Base-by-base conservation (phyloP, 2,797 vertebrate species). In the Lithobates pipiens region DNA sequence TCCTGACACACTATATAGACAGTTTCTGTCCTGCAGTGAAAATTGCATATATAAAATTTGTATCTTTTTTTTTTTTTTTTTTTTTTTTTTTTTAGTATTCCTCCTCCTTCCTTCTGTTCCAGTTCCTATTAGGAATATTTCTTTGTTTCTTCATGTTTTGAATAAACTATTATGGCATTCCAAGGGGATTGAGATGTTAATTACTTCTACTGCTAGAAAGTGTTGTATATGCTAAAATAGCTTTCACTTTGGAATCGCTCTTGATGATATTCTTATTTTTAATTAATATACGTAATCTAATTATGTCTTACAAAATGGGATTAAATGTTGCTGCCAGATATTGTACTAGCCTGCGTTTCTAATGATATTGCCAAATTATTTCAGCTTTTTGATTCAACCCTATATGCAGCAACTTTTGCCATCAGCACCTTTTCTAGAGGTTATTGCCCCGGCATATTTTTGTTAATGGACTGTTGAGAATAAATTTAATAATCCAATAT, bases 221-320 rank as follows among this genome's bases (percentile, higher is more conserved):
- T 61, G 54, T 61, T 61, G 21, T 61, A 61, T 61, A 2, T 61
- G 18, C 54, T 61, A 23, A 61, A 61, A 61, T 61, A 61, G 54
- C 69, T 11, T n/a, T 9, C 6, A n/a, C 29, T 42, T 65, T 63
- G 10, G 16, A n/a, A 36, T 36, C 29, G 25, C 50, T 16, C 21
- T 50, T 57, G 50, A 23, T 57, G 50, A 29, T 21, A 76, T 27
- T 44, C 29, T 32, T 39, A 39, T 39, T 39, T 77, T 36, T n/a
- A 36, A 63, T 77, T 61, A 77, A 61, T n/a, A 77, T 10, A 21
- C 34, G 54, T 63, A n/a, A 39, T 61, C 16, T 54, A 75, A 75
- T 36, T 77, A 76, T 76, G 54, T 61, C 21, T 61, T 23, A 9
- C 54, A 21, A 61, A 61, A 61, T 7, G 21, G 54, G 21, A 61